These are phyloP conservation scores for Dissostichus mawsoni DNA, from an alignment of 2,113 vertebrate genomes.

Conservation along the genomic window DNA sequence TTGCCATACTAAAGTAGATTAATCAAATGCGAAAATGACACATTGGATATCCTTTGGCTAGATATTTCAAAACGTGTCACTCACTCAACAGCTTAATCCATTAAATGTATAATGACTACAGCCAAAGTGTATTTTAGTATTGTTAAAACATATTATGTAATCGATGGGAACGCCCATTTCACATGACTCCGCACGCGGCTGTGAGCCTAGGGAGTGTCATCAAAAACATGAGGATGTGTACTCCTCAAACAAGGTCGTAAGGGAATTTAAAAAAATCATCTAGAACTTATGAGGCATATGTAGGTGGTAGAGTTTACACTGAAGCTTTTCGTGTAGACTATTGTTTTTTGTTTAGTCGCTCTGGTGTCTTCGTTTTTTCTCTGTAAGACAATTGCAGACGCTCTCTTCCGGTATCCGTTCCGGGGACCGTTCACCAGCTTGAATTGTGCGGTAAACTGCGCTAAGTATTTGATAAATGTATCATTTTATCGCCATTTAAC, in stretches of 20 bases:
- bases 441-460: conserved; percentile 3
- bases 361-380: background rate
- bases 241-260: rapidly evolving
- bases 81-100: no score
- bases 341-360: background rate
- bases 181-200: background rate
- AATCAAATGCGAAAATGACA: no score
- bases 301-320: rapidly evolving
- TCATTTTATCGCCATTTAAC: background rate
- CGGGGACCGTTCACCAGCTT: background rate
- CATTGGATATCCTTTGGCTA: background rate
- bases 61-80: background rate
- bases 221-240: background rate
- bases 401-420: background rate
- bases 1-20: background rate
- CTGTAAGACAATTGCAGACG: background rate
- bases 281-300: no score
- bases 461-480: background rate
- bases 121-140: background rate
- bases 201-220: conserved; percentile 14
- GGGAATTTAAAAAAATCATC: rapidly evolving
- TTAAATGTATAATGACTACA: background rate
- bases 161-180: background rate
- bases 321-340: background rate
- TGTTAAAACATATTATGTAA: background rate